These are phyloP conservation scores for Orius insidiosus DNA, from an alignment of 1,140 invertebrate species.

Conservation along the genomic window DNA sequence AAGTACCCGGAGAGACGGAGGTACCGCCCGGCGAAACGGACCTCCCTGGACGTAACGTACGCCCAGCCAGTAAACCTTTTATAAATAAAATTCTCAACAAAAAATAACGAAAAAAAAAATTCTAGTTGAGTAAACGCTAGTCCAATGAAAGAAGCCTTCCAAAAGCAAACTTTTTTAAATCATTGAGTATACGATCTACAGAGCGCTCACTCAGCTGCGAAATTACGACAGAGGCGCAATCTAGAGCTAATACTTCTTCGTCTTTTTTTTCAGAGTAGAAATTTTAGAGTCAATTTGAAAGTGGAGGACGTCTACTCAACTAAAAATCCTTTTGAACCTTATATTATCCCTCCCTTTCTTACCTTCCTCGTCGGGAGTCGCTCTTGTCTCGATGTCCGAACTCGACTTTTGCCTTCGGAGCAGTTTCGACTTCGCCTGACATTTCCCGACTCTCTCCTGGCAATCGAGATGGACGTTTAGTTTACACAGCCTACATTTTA, in stretches of 20 bases:
- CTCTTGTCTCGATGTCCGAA: slow-evolving; percentile 48
- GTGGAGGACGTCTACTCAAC: background rate
- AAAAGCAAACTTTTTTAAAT: too few relatives aligned
- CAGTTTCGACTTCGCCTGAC: slow-evolving; percentile 63
- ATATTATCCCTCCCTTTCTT: slow-evolving; percentile 15
- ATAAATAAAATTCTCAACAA: background rate
- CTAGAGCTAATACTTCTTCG: too few relatives aligned
- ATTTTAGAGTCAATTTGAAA: too few relatives aligned
- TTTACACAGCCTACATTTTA: slow-evolving; percentile 77
- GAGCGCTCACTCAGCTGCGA: too few relatives aligned
- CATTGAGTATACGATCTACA: too few relatives aligned
- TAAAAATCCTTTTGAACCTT: background rate
- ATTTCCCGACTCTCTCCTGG: slow-evolving; percentile 58
- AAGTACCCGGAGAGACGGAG: slow-evolving; percentile 4
- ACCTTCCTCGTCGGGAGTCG: slow-evolving; percentile 45
- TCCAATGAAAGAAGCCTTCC: too few relatives aligned
- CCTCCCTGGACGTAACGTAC: slow-evolving; percentile 8
- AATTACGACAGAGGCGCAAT: too few relatives aligned
- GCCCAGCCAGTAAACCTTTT: slow-evolving; percentile 4
- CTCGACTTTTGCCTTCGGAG: slow-evolving; percentile 75
- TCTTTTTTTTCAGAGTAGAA: too few relatives aligned
- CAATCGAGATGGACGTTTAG: slow-evolving; percentile 83
- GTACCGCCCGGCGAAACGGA: slow-evolving; percentile 11
- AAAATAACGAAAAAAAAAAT: too few relatives aligned
- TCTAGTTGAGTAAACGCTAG: too few relatives aligned